These are phyloP conservation scores for Dinocampus coccinellae DNA, from an alignment of 2,888 invertebrate genomes.

Conservation along the genomic window DNA sequence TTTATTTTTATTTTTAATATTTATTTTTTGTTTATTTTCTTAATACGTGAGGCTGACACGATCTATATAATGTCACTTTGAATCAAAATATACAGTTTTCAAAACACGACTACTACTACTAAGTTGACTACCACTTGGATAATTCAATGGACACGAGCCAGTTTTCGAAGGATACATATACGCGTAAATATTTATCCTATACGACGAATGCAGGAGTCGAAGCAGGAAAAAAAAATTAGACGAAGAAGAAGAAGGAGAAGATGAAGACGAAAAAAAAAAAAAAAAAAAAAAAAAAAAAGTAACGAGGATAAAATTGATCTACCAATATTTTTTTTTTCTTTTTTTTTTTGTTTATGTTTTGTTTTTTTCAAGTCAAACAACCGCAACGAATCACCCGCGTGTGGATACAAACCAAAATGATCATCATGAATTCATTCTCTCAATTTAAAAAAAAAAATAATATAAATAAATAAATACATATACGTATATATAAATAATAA, in stretches of 20 bases:
- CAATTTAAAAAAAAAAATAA: neutral
- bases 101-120: conserved; percentile 29
- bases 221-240: too few relatives aligned
- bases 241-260: too few relatives aligned
- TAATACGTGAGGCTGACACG: conserved; percentile 2
- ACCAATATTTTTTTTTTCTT: too few relatives aligned
- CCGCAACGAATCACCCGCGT: conserved; percentile 27
- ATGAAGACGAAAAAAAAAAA: neutral
- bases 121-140: too few relatives aligned
- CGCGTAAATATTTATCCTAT: neutral
- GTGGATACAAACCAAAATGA: conserved; percentile 21
- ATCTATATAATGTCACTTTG: conserved; percentile 24
- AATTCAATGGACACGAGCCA: neutral
- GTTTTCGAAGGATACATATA: neutral
- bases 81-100: conserved; percentile 30
- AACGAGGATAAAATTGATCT: conserved; percentile 35
- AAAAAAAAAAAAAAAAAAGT: conserved; percentile 13
- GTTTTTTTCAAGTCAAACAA: conserved; percentile 38
- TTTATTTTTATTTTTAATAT: too few relatives aligned
- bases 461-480: too few relatives aligned
- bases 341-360: too few relatives aligned
- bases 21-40: neutral
- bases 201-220: neutral
- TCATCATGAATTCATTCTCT: conserved; percentile 37
- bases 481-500: too few relatives aligned